Percentiles rank a stretch among this genome's conserved stretches.
These are phyloP conservation scores for Tanypteryx hageni DNA, from an alignment of 2,888 invertebrate genomes.

Conservation along the genomic window DNA sequence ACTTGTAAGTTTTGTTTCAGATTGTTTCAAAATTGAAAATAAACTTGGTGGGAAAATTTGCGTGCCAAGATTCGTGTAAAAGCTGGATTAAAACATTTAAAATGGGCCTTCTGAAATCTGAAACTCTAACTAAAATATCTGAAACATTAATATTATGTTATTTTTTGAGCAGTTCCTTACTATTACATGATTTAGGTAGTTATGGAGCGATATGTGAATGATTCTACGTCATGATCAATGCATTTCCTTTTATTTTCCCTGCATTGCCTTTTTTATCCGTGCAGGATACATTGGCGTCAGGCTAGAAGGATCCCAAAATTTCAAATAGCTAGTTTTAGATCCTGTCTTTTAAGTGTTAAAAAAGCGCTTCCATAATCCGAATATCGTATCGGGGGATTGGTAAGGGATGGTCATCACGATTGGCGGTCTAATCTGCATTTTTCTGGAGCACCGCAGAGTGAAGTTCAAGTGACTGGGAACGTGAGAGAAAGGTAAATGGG, in stretches of 20 bases:
- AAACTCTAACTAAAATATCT: no score
- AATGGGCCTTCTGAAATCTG: neutral
- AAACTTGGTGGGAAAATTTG: neutral
- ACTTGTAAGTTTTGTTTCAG: neutral
- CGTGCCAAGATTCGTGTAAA: neutral
- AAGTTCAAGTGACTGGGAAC: neutral
- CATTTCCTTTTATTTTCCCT: neutral
- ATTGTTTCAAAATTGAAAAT: neutral
- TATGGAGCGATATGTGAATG: neutral
- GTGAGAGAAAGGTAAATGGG: neutral
- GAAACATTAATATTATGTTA: no score
- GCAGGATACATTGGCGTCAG: no score
- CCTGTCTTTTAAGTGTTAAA: no score
- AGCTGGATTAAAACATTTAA: neutral
- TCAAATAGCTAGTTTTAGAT: no score
- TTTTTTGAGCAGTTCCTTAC: neutral
- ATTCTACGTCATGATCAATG: neutral
- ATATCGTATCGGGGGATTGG: neutral
- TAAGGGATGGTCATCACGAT: neutral
- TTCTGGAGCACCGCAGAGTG: constrained; percentile 46
- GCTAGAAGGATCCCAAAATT: no score
- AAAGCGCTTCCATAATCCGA: no score
- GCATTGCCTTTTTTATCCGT: neutral
- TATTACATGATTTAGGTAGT: neutral
- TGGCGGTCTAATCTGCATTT: constrained; percentile 55